A percentile compares a stretch with the other conserved stretches of the same genome.
Conservation (phyloP, 2,888 invertebrate species). For the Atrina japonica region DNA sequence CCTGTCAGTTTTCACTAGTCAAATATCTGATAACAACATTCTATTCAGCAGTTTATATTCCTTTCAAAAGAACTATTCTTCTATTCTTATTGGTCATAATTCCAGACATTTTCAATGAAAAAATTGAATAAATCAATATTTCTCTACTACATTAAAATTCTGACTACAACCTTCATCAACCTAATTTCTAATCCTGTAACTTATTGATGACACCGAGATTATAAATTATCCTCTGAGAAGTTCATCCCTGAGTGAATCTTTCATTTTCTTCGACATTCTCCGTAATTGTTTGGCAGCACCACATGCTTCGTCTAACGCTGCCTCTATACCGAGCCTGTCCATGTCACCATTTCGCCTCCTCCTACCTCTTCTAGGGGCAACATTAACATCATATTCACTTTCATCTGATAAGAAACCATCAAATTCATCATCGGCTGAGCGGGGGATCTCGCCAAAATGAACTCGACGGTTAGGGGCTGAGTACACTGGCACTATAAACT, state of each 20-base stretch:
- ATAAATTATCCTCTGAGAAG: conserved; percentile 39
- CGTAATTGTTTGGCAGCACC: conserved; percentile 69
- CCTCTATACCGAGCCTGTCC: conserved; percentile 63
- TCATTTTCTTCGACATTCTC: conserved; percentile 72
- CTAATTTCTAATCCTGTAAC: too few species aligned
- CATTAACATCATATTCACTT: conserved; percentile 57
- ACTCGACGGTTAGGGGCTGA: conserved; percentile 57
- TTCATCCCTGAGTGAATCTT: conserved; percentile 69
- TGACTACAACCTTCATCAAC: too few species aligned
- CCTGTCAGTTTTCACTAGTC: too few species aligned
- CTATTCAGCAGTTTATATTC: too few species aligned
- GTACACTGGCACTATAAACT: conserved; percentile 58
- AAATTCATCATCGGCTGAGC: conserved; percentile 64
- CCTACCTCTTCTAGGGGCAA: conserved; percentile 55
- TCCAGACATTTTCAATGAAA: too few species aligned
- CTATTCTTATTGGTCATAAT: too few species aligned
- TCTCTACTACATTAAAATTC: too few species aligned
- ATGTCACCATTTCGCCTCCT: conserved; percentile 48
- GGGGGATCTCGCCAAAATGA: conserved; percentile 59
- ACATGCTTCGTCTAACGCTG: conserved; percentile 67
- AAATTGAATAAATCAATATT: too few species aligned
- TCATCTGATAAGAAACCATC: conserved; percentile 66
- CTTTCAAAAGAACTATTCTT: too few species aligned
- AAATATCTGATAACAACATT: too few species aligned
- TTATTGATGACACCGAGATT: too few species aligned